phyloP scores from a whole-genome alignment of 2,888 invertebrate species.

The Adela reaumurella region DNA sequence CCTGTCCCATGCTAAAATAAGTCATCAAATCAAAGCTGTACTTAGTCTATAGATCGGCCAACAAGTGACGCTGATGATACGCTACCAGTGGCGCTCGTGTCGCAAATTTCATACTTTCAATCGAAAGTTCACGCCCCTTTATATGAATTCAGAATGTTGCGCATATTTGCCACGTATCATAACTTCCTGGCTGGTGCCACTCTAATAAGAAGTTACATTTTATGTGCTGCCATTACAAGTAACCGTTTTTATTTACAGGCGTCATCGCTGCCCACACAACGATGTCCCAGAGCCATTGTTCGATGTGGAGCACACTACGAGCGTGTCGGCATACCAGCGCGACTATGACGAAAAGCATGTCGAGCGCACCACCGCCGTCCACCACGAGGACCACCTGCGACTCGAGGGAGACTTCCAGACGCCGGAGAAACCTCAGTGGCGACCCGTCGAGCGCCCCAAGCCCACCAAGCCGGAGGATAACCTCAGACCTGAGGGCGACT shows the following conservation, averaged over 20 bases:
- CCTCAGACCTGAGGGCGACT: slow-evolving; percentile 27
- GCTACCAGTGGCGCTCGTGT: too few relatives aligned
- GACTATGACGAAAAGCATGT: slow-evolving; percentile 65
- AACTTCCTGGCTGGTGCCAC: too few relatives aligned
- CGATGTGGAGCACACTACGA: slow-evolving; percentile 53
- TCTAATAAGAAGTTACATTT: too few relatives aligned
- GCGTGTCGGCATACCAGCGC: slow-evolving; percentile 60
- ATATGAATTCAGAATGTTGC: too few relatives aligned
- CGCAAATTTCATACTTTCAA: too few relatives aligned
- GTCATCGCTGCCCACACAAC: slow-evolving; percentile 79
- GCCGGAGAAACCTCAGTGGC: slow-evolving; percentile 44
- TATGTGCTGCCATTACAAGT: too few relatives aligned
- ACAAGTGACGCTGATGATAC: too few relatives aligned
- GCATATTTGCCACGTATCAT: too few relatives aligned
- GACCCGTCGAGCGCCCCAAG: slow-evolving; percentile 57
- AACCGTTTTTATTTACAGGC: slow-evolving; percentile 61
- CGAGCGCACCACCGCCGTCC: slow-evolving; percentile 54
- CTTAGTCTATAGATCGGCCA: too few relatives aligned
- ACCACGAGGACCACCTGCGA: slow-evolving; percentile 68
- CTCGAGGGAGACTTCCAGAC: slow-evolving; percentile 67
- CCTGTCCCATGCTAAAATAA: too few relatives aligned
- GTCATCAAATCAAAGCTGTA: too few relatives aligned
- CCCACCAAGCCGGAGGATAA: slow-evolving; percentile 46
- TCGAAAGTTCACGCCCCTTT: too few relatives aligned
- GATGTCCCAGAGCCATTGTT: slow-evolving; percentile 59